Conservation (phyloP, 2,888 invertebrate genomes). For the Hartigia nigra region DNA sequence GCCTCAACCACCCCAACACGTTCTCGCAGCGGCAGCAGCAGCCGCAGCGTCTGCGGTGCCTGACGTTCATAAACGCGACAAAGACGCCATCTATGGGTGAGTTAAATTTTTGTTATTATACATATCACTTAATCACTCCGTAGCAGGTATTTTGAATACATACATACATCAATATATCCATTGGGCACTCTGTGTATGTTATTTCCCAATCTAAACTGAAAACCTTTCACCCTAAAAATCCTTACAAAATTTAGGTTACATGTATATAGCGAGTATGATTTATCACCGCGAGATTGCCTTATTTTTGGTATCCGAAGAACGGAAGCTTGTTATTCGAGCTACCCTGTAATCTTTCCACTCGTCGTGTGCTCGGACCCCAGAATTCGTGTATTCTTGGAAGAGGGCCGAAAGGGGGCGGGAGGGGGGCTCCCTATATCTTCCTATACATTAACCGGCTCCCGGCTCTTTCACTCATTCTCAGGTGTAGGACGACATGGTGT, state of each 20-base stretch:
- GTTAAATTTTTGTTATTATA: constrained; percentile 60
- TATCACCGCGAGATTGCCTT: constrained; percentile 58
- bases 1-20: constrained; percentile 76
- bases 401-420: too few relatives aligned
- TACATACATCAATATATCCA: neutral
- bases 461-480: constrained; percentile 2
- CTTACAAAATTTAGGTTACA: neutral
- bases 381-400: constrained; percentile 6
- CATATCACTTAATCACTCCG: neutral
- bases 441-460: neutral
- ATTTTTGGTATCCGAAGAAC: constrained; percentile 59
- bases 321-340: constrained; percentile 63
- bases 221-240: neutral
- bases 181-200: neutral
- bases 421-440: constrained; percentile 26
- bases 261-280: constrained; percentile 43
- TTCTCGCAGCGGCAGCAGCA: constrained; percentile 79
- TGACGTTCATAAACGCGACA: constrained; percentile 96
- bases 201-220: neutral
- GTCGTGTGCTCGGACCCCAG: constrained; percentile 42
- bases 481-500: neutral
- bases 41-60: constrained; percentile 72
- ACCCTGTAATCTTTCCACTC: constrained; percentile 64
- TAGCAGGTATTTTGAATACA: neutral
- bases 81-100: constrained; percentile 99